Percentiles rank a stretch among this genome's conserved stretches.
phyloP scores from a whole-genome alignment of 2,888 invertebrate genomes.

The Diarsia dahlii region DNA sequence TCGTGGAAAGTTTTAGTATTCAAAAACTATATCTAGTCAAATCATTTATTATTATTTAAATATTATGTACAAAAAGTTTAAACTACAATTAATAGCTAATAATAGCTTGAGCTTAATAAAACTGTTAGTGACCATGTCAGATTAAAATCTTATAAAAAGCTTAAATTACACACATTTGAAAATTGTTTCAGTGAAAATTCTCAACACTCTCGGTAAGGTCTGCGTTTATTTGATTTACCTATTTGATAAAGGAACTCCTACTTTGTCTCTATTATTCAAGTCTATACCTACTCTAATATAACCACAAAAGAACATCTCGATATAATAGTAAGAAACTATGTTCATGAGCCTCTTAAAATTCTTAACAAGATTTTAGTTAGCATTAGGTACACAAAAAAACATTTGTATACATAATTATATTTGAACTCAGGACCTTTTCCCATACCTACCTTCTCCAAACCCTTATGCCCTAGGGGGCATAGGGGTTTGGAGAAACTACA shows the following conservation, averaged over 20 bases:
- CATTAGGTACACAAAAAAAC: neutral
- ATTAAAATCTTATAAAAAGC: too few relatives aligned
- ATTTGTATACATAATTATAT: neutral
- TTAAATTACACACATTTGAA: neutral
- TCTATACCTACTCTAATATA: neutral
- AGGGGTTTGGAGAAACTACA: neutral
- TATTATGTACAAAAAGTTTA: too few relatives aligned
- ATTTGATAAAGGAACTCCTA: neutral
- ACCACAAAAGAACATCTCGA: neutral
- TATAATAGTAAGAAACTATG: neutral
- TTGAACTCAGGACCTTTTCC: neutral
- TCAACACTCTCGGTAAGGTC: neutral
- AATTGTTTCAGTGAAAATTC: neutral
- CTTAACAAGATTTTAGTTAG: neutral
- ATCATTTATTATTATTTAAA: neutral
- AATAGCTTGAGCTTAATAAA: too few relatives aligned
- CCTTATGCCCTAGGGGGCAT: too few relatives aligned
- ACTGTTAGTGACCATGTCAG: too few relatives aligned
- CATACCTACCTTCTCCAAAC: too few relatives aligned
- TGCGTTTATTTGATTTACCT: neutral
- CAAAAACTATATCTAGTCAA: neutral
- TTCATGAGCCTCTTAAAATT: slow-evolving; percentile 2
- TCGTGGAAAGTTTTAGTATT: neutral
- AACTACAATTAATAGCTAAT: too few relatives aligned
- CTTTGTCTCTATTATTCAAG: neutral